Evolutionary conservation across 2,888 invertebrate genomes (phyloP).

Genomic region (Timandra comae): DNA sequence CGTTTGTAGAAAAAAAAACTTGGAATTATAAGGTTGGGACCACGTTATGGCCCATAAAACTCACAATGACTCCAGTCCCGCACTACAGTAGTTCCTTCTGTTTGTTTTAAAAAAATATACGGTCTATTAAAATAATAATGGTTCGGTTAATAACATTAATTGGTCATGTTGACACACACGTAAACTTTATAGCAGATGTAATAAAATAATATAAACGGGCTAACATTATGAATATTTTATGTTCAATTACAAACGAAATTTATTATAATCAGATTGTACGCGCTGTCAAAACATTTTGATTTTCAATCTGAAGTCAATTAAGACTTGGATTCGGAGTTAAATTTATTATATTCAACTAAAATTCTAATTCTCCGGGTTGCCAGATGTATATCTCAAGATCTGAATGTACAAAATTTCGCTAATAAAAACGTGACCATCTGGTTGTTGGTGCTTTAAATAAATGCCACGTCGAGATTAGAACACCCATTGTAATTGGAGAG

Average conservation of each 20-base stretch:
- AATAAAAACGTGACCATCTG: slow-evolving; percentile 25
- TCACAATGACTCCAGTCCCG: slow-evolving; percentile 38
- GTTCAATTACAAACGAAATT: background rate
- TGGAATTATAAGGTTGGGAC: slow-evolving; percentile 49
- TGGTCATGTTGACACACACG: background rate
- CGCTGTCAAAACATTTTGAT: background rate
- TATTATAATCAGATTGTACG: background rate
- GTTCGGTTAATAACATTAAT: slow-evolving; percentile 2
- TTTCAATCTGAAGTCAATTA: background rate
- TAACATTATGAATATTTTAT: background rate
- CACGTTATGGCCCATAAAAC: slow-evolving; percentile 50
- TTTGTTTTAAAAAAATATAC: slow-evolving; percentile 32
- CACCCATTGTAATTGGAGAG: slow-evolving; percentile 29
- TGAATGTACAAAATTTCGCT: slow-evolving; percentile 16
- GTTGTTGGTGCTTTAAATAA: slow-evolving; percentile 24
- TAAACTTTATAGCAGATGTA: background rate
- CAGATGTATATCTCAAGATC: slow-evolving; percentile 7
- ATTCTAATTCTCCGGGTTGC: background rate
- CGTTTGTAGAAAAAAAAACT: slow-evolving; percentile 35
- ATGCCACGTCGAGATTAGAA: slow-evolving; percentile 25
- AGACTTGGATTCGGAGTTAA: background rate
- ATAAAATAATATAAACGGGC: background rate
- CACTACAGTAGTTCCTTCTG: slow-evolving; percentile 23
- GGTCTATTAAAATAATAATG: slow-evolving; percentile 13
- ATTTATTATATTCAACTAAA: background rate